Evolutionary conservation across 2,888 invertebrate species (phyloP), one percentile per base, ranked within the genome.

Genomic region (Brenthis ino): DNA sequence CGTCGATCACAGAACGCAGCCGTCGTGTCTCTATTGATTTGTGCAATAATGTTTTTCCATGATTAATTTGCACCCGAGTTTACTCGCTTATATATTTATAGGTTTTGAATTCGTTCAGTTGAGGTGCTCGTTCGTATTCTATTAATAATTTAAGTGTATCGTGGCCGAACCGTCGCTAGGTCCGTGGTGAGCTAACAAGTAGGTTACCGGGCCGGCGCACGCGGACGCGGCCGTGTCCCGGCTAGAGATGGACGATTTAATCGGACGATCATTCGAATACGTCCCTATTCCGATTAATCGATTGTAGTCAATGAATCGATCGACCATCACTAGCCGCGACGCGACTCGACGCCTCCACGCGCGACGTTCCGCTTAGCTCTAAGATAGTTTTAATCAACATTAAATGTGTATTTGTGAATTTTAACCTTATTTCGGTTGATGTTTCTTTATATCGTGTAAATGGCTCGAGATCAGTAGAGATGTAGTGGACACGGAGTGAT

Each of bases 341-440:
- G 68, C 68, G 74, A 72, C 28, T 28, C 28, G 28, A 65, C 58
- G 55, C 57, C 85, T 88, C 82, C 75, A 77, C 79, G 75, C 84
- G 85, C 73, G 77, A 43, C 90, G 79, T 77, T 79, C 86, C 85
- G 69, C 69, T 70, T 87, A 85, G 74, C 72, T 77, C 11, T 90
- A 90, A 91, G 88, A 79, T 91, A 91, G 89, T 70, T 79, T 80
- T 83, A 88, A 91, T 88, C 89, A 89, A 89, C 91, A 91, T 91
- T 88, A 89, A 91, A 91, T 90, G 91, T 93, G 93, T 93, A 93
- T 87, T 91, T 93, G 93, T 93, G 92, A 91, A 91, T 92, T 91
- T 84, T 85, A 87, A 88, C 86, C 84, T 87, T 84, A 87, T 88
- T 91, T 91, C 85, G 89, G 89, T 91, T 91, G 87, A 89, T 85